These are phyloP conservation scores for Ormia ochracea DNA, from an alignment of 2,888 invertebrate species.

Conservation along the genomic window DNA sequence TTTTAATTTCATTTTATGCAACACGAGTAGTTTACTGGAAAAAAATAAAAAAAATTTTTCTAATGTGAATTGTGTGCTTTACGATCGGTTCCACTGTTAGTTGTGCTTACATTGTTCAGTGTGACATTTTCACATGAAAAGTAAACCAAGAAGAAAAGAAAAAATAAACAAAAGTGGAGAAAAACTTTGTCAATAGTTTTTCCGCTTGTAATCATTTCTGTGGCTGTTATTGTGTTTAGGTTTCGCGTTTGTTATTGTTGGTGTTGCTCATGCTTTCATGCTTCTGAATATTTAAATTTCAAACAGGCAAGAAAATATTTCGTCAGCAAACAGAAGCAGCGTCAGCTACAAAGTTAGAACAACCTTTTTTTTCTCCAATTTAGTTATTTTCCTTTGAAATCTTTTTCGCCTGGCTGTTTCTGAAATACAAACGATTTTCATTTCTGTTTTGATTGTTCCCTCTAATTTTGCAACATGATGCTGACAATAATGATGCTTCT, in stretches of 20 bases:
- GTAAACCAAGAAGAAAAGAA: neutral
- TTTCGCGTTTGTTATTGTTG: slow-evolving; percentile 3
- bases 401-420: neutral
- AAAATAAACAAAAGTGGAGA: neutral
- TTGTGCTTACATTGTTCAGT: slow-evolving; percentile 27
- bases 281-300: slow-evolving; percentile 21
- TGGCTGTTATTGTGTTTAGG: neutral
- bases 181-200: slow-evolving; percentile 34
- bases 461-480: slow-evolving; percentile 18
- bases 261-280: slow-evolving; percentile 40
- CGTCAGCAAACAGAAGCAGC: neutral
- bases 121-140: slow-evolving; percentile 43
- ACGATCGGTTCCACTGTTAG: neutral
- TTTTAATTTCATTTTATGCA: no score
- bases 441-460: slow-evolving; percentile 24
- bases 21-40: no score
- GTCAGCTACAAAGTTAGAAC: slow-evolving; percentile 49
- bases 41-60: no score
- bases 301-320: neutral
- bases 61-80: no score
- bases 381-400: neutral
- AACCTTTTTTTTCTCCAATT: slow-evolving; percentile 28
- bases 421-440: neutral
- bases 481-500: slow-evolving; percentile 12
- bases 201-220: slow-evolving; percentile 23